These are phyloP conservation scores for Ceratina australensis DNA, from an alignment of 1,140 invertebrate species.

Conservation along the genomic window DNA sequence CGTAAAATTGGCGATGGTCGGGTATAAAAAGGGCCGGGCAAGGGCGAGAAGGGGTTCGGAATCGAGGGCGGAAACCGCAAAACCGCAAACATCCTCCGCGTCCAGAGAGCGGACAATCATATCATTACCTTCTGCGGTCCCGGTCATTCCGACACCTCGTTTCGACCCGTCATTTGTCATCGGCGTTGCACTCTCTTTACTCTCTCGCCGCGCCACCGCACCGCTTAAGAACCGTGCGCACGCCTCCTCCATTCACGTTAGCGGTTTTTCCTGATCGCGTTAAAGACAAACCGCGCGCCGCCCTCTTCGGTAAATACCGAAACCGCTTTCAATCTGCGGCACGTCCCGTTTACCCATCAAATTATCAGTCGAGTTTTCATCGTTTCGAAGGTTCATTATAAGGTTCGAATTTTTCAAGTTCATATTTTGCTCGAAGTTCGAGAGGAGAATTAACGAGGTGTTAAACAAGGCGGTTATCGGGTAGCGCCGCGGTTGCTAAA, in stretches of 20 bases:
- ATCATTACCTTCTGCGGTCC: constrained; percentile 78
- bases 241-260: constrained; percentile 29
- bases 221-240: constrained; percentile 54
- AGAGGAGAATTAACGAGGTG: not conserved
- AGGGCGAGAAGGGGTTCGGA: constrained; percentile 36
- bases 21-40: constrained; percentile 47
- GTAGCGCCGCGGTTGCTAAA: not conserved
- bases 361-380: too few species aligned
- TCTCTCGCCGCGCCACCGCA: constrained; percentile 41
- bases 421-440: not conserved
- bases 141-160: constrained; percentile 76
- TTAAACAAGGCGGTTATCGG: not conserved
- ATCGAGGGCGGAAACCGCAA: constrained; percentile 76
- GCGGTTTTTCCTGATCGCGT: constrained; percentile 50
- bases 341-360: too few species aligned
- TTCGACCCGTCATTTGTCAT: constrained; percentile 76
- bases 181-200: constrained; percentile 59
- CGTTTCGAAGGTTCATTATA: too few species aligned
- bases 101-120: constrained; percentile 75
- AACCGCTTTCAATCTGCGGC: not conserved
- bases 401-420: too few species aligned
- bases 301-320: not conserved
- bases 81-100: constrained; percentile 76
- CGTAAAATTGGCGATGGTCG: constrained; percentile 53
- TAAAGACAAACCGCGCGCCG: constrained; percentile 44